These are phyloP conservation scores for Agrotis segetum DNA, from an alignment of 2,888 invertebrate genomes.

Conservation along the genomic window DNA sequence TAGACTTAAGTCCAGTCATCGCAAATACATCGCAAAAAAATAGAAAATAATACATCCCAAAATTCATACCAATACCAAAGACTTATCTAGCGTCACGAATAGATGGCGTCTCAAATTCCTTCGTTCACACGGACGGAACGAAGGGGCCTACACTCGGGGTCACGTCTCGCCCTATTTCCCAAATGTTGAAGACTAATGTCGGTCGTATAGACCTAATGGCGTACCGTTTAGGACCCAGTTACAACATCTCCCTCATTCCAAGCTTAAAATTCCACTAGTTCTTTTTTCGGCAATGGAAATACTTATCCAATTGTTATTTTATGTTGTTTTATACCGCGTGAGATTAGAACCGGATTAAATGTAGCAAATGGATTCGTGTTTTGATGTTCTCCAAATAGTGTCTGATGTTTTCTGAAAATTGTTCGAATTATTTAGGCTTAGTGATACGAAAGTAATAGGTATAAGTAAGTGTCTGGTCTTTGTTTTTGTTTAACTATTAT, in stretches of 20 bases:
- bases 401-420: constrained; percentile 41
- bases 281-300: constrained; percentile 47
- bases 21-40: no score
- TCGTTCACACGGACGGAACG: constrained; percentile 11
- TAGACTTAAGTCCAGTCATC: no score
- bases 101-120: constrained; percentile 42
- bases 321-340: constrained; percentile 46
- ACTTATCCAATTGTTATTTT: constrained; percentile 58
- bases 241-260: constrained; percentile 57
- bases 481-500: constrained; percentile 17
- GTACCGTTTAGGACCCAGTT: constrained; percentile 70
- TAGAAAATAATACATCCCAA: background rate
- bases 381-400: constrained; percentile 50
- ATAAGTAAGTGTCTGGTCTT: constrained; percentile 10
- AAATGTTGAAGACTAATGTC: constrained; percentile 70
- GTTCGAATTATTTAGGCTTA: constrained; percentile 44
- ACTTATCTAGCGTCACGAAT: constrained; percentile 34
- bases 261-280: constrained; percentile 62
- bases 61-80: constrained; percentile 9
- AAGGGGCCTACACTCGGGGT: constrained; percentile 41
- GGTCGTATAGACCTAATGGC: constrained; percentile 73
- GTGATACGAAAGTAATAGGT: constrained; percentile 34
- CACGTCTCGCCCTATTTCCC: constrained; percentile 70
- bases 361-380: constrained; percentile 59
- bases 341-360: constrained; percentile 60